Conservation (phyloP, 2,797 vertebrate genomes). For the Siniperca obscura region DNA sequence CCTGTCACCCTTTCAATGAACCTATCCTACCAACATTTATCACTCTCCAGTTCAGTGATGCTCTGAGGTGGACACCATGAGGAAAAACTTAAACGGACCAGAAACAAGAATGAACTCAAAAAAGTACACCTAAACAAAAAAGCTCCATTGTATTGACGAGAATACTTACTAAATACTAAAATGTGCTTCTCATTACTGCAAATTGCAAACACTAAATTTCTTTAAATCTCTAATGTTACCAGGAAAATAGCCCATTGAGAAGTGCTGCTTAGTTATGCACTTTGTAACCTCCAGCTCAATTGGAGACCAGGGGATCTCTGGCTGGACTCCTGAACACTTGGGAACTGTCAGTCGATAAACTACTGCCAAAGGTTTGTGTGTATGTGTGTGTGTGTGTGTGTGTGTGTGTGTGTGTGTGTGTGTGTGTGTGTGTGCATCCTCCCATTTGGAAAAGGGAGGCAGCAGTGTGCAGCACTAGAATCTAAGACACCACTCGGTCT, state of each 20-base stretch:
- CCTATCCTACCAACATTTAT: neutral
- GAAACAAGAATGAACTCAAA: neutral
- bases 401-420: slow-evolving; percentile 34
- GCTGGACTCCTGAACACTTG: slow-evolving; percentile 68
- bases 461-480: slow-evolving; percentile 64
- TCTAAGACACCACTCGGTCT: slow-evolving; percentile 86
- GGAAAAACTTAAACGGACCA: slow-evolving; percentile 2
- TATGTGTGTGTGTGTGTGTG: slow-evolving; percentile 25
- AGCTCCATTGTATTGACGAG: neutral
- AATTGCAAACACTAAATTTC: slow-evolving; percentile 28
- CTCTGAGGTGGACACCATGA: neutral
- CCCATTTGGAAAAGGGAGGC: slow-evolving; percentile 64
- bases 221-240: slow-evolving; percentile 23
- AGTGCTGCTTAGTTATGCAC: slow-evolving; percentile 50
- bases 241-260: slow-evolving; percentile 46
- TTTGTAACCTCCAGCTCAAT: slow-evolving; percentile 70
- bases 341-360: slow-evolving; percentile 70
- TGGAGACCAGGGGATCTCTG: slow-evolving; percentile 70
- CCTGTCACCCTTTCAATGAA: slow-evolving; percentile 5
- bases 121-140: neutral
- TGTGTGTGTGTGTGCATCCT: slow-evolving; percentile 37
- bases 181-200: slow-evolving; percentile 34
- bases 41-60: neutral
- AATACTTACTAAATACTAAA: slow-evolving; percentile 11
- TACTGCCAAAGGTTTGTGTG: slow-evolving; percentile 67